Base-by-base conservation (phyloP, 1,140 invertebrate species). In the Zaprionus davidi region DNA sequence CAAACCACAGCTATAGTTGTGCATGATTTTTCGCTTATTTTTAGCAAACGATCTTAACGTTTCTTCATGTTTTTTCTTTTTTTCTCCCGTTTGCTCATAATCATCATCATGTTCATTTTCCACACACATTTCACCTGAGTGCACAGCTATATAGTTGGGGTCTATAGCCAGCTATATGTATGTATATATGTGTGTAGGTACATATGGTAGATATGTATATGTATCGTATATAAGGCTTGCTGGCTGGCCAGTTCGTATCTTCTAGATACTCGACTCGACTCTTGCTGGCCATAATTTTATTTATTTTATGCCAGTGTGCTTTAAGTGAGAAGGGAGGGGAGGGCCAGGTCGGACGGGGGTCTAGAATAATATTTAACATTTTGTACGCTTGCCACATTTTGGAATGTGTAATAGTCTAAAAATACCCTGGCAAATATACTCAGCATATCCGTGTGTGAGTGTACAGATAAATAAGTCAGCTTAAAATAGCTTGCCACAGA, bases 11-110 rank as follows among this genome's bases (percentile, higher is more conserved):
- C 64, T 83, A 87, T 81, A 83, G 65, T 83, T 88, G 80, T 88
- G 79, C 81, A 88, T 84, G 84, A 90, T 79, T 90, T 90, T 90
- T 90, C 81, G 81, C 85, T 90, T 90, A 90, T 90, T 90, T 90
- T 90, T 90, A 90, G 85, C 85, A 90, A 82, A 79, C 75, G 72
- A 85, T 84, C 81, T 90, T 82, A 71, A 66, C 51, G 68, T 82
- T 86, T 56, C 74, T 77, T 82, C 53, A 70, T 67, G 56, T 22
- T 70, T 71, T 72, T 71, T 72, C 72, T 41, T 49, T 76, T 71
- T 71, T 66, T 56, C 69, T 72, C 74, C 60, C 69, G 49, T 51
- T 62, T 62, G 49, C 80, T 88, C 84, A 88, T 88, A 81, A 90
- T 90, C 81, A 84, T 90, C 71, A 84, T 81, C 84, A 70, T 90